Percentiles rank a stretch among this genome's conserved stretches.
phyloP scores from a whole-genome alignment of 2,888 invertebrate species.

The Camponotus fellah region DNA sequence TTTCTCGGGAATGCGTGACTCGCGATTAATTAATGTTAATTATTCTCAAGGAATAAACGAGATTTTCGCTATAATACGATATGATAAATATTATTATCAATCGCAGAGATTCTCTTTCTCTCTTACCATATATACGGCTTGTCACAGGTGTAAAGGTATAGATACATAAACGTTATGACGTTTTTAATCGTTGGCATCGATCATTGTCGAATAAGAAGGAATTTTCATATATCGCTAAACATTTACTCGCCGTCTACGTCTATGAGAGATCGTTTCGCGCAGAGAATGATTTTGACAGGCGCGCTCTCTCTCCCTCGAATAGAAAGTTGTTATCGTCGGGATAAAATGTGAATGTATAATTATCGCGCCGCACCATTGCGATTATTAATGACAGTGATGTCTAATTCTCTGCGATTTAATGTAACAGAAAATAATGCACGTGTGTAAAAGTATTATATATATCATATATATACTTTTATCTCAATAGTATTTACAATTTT shows the following conservation, averaged over 20 bases:
- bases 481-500: background rate
- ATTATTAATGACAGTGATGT: constrained; percentile 25
- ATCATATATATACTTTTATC: background rate
- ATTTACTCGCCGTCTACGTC: constrained; percentile 13
- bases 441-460: too few relatives aligned
- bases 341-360: constrained; percentile 40
- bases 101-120: background rate
- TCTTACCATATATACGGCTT: background rate
- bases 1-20: background rate
- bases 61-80: background rate
- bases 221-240: background rate
- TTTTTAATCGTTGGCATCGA: background rate
- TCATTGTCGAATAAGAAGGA: constrained; percentile 7
- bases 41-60: background rate
- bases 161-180: background rate
- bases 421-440: background rate
- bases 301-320: background rate
- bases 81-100: constrained; percentile 1
- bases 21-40: constrained; percentile 12
- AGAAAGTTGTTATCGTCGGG: constrained; percentile 29
- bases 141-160: background rate
- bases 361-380: constrained; percentile 3
- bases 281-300: background rate
- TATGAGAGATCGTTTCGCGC: constrained; percentile 1
- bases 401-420: constrained; percentile 7